Base-by-base conservation (phyloP, 2,797 vertebrate genomes). In the Sebastes nivosus region DNA sequence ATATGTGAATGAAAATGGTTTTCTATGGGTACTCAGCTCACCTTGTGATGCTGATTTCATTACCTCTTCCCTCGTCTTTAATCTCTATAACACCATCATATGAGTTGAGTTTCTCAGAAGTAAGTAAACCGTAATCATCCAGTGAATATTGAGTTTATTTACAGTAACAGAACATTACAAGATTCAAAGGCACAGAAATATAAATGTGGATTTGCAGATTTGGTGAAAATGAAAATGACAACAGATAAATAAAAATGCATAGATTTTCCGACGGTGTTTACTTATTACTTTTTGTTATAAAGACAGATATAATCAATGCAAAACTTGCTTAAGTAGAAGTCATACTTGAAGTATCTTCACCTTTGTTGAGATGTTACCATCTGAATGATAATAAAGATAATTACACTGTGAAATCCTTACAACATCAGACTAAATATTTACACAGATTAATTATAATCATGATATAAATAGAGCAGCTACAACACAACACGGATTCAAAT, bases 91-190 rank as follows among this genome's bases (percentile, higher is more conserved):
- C 10, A 27, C 3, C 18, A 0, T 18, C 6, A 18, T 18, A 32
- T n/a, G 1, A 4, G 59, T 11, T 10, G 1, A 22, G 34, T 63
- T 25, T 18, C 9, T 74, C 14, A 30, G 24, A 63, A 12, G 11
- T 36, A 50, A 70, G 3, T 22, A 64, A 57, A 76, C 13, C 58
- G 3, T 20, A 12, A 70, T 75, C 46, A 72, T 82, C 3, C 63
- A 80, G 67, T 68, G 13, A 81, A 8, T 64, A 27, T 58, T 34
- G 20, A n/a, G 18, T 90, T 90, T 92, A 88, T 91, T 89, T 86
- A 86, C 80, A 88, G 24, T 24, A 25, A 55, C 22, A 75, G 22
- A 76, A 58, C 25, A 80, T 59, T 52, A 81, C 24, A 80, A 84
- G 5, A 34, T 66, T 34, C 11, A 54, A 20, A 78, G 52, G 52